phyloP scores from a whole-genome alignment of 1,140 invertebrate species.

The Holotrichia oblita region DNA sequence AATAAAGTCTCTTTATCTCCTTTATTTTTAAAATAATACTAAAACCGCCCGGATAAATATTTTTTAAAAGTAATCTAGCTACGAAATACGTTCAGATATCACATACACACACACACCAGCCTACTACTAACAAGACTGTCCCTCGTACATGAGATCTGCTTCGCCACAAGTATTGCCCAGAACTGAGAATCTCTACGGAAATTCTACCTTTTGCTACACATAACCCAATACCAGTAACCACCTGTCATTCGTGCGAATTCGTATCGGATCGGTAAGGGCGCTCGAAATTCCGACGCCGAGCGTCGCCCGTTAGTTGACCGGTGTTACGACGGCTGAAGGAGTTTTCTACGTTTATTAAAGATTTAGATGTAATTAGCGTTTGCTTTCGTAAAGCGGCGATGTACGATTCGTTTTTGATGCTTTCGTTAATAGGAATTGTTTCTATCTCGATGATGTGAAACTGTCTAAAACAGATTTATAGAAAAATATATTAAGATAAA shows the following conservation, averaged over 20 bases:
- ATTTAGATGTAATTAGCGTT: no score
- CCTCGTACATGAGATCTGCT: not conserved
- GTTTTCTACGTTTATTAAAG: not conserved
- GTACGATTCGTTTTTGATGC: no score
- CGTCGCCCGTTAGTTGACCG: not conserved
- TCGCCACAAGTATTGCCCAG: not conserved
- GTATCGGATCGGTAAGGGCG: not conserved
- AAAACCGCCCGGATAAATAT: no score
- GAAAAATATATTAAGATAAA: no score
- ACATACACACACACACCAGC: no score
- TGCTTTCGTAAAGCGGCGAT: no score
- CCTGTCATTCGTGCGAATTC: slow-evolving; percentile 13
- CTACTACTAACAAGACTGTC: not conserved
- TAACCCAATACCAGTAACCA: slow-evolving; percentile 2
- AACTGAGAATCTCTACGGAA: slow-evolving; percentile 12
- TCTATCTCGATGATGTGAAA: no score
- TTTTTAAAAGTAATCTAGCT: not conserved
- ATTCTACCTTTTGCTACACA: not conserved
- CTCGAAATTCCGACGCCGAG: not conserved
- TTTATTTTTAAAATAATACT: not conserved
- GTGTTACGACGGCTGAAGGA: not conserved
- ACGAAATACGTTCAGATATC: not conserved
- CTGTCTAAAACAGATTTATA: no score
- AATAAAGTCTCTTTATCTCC: no score
- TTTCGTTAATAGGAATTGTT: no score